Conservation (phyloP, 2,797 vertebrate species). For the Bovichtus diacanthus region DNA sequence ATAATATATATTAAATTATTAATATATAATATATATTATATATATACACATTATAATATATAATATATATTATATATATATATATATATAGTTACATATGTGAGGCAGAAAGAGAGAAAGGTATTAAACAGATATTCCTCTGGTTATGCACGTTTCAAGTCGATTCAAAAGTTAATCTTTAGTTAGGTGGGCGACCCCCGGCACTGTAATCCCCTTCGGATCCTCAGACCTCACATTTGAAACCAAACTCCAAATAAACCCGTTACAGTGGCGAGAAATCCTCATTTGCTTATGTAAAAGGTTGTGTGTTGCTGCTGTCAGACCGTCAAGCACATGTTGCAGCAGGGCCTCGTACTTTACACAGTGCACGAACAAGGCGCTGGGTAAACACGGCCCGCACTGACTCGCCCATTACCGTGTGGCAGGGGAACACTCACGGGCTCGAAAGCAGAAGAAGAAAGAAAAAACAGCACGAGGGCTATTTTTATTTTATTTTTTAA, state of each 20-base stretch:
- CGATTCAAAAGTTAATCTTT: neutral
- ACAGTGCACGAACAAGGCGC: conserved; percentile 1
- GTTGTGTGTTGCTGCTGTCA: conserved; percentile 60
- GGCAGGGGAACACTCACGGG: neutral
- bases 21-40: too few relatives aligned
- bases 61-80: neutral
- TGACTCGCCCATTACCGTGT: conserved; percentile 52
- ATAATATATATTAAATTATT: too few relatives aligned
- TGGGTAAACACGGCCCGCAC: conserved; percentile 60
- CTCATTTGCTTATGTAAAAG: conserved; percentile 6
- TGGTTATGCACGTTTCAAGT: neutral
- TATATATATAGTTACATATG: too few relatives aligned
- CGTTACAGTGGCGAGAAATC: neutral
- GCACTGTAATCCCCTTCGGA: too few relatives aligned
- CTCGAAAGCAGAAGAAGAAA: neutral
- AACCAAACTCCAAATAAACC: neutral
- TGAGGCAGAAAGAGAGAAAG: too few relatives aligned
- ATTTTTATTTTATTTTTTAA: too few relatives aligned
- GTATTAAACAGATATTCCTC: too few relatives aligned
- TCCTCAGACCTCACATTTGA: neutral
- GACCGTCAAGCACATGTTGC: conserved; percentile 68
- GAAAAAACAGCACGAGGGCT: neutral
- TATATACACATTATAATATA: too few relatives aligned
- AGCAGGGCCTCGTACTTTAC: conserved; percentile 63
- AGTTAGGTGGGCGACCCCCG: neutral